A percentile compares a stretch with the other conserved stretches of the same genome.
Evolutionary conservation across 1,140 invertebrate genomes (phyloP).

Genomic region (Tetramorium simillimum): DNA sequence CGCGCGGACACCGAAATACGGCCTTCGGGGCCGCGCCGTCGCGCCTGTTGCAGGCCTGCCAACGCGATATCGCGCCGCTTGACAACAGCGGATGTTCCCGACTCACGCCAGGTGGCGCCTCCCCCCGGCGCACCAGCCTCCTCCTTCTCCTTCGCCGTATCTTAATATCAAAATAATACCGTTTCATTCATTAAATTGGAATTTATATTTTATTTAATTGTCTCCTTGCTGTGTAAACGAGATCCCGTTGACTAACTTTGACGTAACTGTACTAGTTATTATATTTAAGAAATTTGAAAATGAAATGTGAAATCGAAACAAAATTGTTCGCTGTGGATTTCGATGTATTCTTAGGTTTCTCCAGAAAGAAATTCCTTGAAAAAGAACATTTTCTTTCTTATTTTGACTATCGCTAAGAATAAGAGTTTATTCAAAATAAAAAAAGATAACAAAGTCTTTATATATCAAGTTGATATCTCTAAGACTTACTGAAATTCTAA

Average conservation of each 20-base stretch:
- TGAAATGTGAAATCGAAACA: background rate
- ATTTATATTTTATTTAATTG: constrained; percentile 4
- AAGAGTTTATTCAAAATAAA: background rate
- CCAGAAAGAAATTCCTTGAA: background rate
- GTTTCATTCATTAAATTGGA: background rate
- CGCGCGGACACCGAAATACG: background rate
- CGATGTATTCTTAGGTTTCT: background rate
- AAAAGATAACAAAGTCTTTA: background rate
- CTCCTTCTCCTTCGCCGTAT: background rate
- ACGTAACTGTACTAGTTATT: background rate
- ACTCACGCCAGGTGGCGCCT: constrained; percentile 1
- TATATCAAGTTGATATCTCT: no score
- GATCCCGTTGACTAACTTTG: background rate
- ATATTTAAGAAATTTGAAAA: background rate
- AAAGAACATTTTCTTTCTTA: background rate
- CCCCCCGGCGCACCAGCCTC: background rate
- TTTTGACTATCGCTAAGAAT: no score
- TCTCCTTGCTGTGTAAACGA: background rate
- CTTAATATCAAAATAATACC: background rate
- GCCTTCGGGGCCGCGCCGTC: constrained; percentile 36
- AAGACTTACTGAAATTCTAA: background rate
- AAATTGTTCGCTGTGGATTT: background rate
- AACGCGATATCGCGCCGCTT: constrained; percentile 39
- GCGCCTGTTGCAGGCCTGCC: constrained; percentile 34
- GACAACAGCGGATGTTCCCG: constrained; percentile 27